A percentile compares a stretch with the other conserved stretches of the same genome.
Evolutionary conservation across 2,888 invertebrate genomes (phyloP).

Genomic region (Pandemis corylana): DNA sequence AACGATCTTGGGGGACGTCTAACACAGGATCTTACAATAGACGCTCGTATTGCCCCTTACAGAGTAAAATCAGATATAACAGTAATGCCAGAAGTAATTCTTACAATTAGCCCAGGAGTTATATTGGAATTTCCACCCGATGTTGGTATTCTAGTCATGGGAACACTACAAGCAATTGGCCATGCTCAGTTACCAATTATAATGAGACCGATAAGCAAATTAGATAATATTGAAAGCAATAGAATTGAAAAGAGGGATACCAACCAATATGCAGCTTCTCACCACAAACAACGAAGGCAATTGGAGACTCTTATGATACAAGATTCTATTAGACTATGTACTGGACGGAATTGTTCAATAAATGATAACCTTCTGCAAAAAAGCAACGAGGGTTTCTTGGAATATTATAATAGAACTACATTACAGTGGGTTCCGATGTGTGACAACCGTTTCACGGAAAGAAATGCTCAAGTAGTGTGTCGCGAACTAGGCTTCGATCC

Average conservation of each 20-base stretch:
- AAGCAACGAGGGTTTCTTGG: conserved; percentile 93
- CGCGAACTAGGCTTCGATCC: conserved; percentile 95
- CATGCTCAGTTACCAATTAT: conserved; percentile 89
- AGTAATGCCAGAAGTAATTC: conserved; percentile 96
- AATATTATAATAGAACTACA: conserved; percentile 97
- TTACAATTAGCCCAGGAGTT: conserved; percentile 95
- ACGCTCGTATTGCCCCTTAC: conserved; percentile 89
- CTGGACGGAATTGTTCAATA: conserved; percentile 88
- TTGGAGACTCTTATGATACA: conserved; percentile 83
- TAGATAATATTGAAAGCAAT: conserved; percentile 67
- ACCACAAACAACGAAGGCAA: conserved; percentile 78
- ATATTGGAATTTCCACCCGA: conserved; percentile 97
- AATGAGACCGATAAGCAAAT: conserved; percentile 87
- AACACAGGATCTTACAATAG: conserved; percentile 87
- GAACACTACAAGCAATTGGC: conserved; percentile 94
- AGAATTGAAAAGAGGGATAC: conserved; percentile 73
- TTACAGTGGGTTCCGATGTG: conserved; percentile 99
- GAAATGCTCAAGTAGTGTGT: conserved; percentile 98
- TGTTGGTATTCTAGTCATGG: conserved; percentile 97
- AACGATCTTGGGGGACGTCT: conserved; percentile 92
- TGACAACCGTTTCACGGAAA: conserved; percentile 96
- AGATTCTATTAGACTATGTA: conserved; percentile 91
- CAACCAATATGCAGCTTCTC: conserved; percentile 63
- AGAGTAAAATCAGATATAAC: conserved; percentile 95
- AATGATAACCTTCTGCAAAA: conserved; percentile 80